Base-by-base conservation (phyloP, 2,888 invertebrate genomes). In the Stenurella melanura region DNA sequence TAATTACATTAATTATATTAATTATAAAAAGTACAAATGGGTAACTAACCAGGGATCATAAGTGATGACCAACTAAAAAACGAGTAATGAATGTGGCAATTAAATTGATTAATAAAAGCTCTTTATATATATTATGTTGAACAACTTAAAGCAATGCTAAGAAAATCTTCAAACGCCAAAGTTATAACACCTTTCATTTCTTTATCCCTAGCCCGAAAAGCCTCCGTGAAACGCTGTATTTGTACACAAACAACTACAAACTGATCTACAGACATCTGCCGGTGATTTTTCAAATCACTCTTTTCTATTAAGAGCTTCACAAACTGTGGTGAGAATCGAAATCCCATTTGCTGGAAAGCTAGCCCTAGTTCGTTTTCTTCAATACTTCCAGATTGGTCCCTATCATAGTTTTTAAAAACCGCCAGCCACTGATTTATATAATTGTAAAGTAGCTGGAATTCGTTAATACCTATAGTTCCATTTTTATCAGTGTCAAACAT, bases 211-310 rank as follows among this genome's bases (percentile, higher is more conserved):
- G 91, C 91, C 85, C 95, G 91, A 88, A 98, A 98, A 21, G 96
- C 96, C 87, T 98, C 97, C 42, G 94, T 96, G 82, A 96, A 96
- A 79, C 95, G 93, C 87, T 97, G 97, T 80, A 97, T 93, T 90
- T 97, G 95, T 11, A 97, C 95, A 88, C 97, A 97, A 12, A 95
- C 88, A 56, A 97, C 96, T 83, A 97, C 97, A 87, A 97, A 97
- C 84, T 94, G 93, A 89, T 97, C 97, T 56, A 97, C 94, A 0
- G 96, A 94, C 78, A 94, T 92, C 84, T 92, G 93, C 80, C 91
- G 92, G 78, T 91, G 92, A 78, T 91, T 91, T 76, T 90, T 90
- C 0, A 93, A 89, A 88, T 96, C 95, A 86, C 93, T 93, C 88
- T 94, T 94, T 80, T 93, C 92, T 10, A 94, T 91, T 76, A 97